A percentile compares a stretch with the other conserved stretches of the same genome.
Conservation (phyloP, 2,113 vertebrate species). For the Picathartes gymnocephalus region DNA sequence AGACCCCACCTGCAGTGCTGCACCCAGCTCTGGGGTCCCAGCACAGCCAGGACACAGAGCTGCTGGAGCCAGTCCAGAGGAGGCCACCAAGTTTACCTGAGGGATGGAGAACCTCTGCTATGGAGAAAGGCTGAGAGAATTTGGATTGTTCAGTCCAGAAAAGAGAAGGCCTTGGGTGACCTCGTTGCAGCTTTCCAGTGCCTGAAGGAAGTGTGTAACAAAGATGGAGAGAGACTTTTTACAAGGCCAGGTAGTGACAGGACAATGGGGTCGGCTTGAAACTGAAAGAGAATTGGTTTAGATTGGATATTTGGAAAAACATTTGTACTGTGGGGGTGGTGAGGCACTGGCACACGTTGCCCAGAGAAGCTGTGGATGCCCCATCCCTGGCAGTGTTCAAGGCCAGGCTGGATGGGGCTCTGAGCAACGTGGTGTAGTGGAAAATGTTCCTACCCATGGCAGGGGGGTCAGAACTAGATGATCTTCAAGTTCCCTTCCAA, state of each 20-base stretch:
- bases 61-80: neutral
- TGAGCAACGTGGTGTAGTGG: neutral
- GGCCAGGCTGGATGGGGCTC: neutral
- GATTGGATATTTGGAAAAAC: neutral
- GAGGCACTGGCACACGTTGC: neutral
- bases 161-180: neutral
- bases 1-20: neutral
- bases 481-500: neutral
- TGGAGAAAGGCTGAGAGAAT: neutral
- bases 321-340: neutral
- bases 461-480: fast-evolving
- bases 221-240: neutral
- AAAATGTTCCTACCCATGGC: no score
- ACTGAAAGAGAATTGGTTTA: neutral
- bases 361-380: neutral
- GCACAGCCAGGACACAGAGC: neutral
- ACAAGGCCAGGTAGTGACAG: neutral
- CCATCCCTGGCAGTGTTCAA: neutral
- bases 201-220: neutral
- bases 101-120: neutral
- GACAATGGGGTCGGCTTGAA: neutral
- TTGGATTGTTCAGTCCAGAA: neutral
- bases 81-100: neutral
- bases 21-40: neutral
- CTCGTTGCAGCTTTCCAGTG: neutral